phyloP scores from a whole-genome alignment of 2,797 vertebrate genomes.

The Thaleichthys pacificus region DNA sequence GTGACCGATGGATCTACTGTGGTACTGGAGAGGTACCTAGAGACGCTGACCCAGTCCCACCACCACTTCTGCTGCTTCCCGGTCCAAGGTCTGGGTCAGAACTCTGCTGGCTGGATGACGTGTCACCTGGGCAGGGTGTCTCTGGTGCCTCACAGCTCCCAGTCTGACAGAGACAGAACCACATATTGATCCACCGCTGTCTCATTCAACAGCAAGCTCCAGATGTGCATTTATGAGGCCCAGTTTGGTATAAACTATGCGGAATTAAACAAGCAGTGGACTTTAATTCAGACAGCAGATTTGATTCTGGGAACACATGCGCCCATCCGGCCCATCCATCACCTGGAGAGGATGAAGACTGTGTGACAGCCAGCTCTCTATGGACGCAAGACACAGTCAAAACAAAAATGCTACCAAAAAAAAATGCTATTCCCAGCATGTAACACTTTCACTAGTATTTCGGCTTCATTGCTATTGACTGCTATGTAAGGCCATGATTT shows the following conservation, averaged over 20 bases:
- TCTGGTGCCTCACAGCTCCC: slow-evolving; percentile 1
- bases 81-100: slow-evolving; percentile 12
- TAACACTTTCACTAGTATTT: not conserved
- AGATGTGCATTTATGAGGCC: not conserved
- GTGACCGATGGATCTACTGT: not conserved
- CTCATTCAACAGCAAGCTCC: not conserved
- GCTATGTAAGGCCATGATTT: not conserved
- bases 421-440: not conserved
- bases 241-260: not conserved
- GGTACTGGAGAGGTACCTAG: slow-evolving; percentile 19
- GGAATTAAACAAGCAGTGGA: not conserved
- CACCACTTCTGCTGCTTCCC: not conserved
- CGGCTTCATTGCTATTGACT: not conserved
- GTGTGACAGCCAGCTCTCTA: slow-evolving; percentile 52
- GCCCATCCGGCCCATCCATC: slow-evolving; percentile 47
- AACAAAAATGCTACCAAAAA: not conserved
- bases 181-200: slow-evolving; percentile 11
- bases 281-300: not conserved
- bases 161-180: slow-evolving; percentile 31
- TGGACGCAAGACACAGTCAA: slow-evolving; percentile 25
- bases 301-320: slow-evolving; percentile 50
- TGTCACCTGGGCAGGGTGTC: slow-evolving; percentile 5
- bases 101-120: not conserved
- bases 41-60: slow-evolving; percentile 7
- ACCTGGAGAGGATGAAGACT: slow-evolving; percentile 63